phyloP scores from a whole-genome alignment of 2,797 vertebrate genomes.

The Sebastiscus albofasciatus region DNA sequence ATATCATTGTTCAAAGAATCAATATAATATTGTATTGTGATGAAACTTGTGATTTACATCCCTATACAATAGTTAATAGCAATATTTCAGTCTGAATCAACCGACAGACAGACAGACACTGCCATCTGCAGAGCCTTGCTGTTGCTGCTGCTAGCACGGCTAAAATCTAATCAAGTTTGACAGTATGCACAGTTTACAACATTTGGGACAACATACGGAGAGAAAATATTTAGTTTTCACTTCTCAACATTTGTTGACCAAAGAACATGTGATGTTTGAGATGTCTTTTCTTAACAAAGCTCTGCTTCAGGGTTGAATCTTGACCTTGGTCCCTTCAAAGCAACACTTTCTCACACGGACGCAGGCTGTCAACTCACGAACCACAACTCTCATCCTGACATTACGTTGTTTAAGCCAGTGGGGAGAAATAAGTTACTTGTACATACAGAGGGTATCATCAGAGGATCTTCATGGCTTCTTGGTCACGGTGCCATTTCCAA shows the following conservation, averaged over 20 bases:
- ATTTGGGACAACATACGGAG: not conserved
- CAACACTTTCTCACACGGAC: not conserved
- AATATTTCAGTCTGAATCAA: not conserved
- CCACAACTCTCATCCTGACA: not conserved
- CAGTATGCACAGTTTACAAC: not conserved
- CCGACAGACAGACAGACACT: not conserved
- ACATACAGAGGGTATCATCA: constrained; percentile 7
- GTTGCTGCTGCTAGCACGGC: not conserved
- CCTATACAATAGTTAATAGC: too few relatives aligned
- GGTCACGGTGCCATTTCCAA: constrained; percentile 21
- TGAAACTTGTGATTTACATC: too few relatives aligned
- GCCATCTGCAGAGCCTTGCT: not conserved
- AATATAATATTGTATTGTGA: too few relatives aligned
- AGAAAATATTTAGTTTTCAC: not conserved
- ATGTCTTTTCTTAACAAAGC: not conserved
- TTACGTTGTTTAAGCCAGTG: not conserved
- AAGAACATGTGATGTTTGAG: constrained; percentile 1
- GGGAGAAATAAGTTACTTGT: constrained; percentile 4
- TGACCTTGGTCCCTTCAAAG: constrained; percentile 2
- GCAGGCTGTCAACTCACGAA: not conserved
- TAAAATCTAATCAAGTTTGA: not conserved
- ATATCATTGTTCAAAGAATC: too few relatives aligned
- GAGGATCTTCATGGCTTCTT: constrained; percentile 21
- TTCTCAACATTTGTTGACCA: not conserved
- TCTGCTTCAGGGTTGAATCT: not conserved